Evolutionary conservation across 2,888 invertebrate species (phyloP).

Genomic region (Phrixothrix hirtus): DNA sequence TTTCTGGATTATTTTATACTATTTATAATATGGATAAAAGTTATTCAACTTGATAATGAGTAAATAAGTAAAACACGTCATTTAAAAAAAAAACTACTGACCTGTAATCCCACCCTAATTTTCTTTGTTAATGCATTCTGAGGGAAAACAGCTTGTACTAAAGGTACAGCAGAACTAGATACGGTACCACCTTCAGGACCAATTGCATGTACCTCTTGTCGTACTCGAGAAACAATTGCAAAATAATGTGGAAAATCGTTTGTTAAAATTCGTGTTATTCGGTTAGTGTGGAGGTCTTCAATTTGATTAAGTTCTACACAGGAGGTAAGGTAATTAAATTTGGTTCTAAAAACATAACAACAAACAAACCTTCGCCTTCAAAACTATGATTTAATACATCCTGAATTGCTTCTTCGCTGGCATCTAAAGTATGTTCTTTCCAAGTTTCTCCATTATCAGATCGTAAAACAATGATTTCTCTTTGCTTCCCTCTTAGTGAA

Average conservation of each 20-base stretch:
- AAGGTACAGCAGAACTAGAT: slow-evolving; percentile 90
- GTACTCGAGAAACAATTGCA: slow-evolving; percentile 90
- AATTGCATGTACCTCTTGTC: slow-evolving; percentile 96
- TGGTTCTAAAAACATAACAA: background rate
- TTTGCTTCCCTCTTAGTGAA: slow-evolving; percentile 87
- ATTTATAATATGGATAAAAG: too few species aligned
- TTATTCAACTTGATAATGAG: too few species aligned
- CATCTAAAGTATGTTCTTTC: slow-evolving; percentile 91
- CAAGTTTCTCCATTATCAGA: slow-evolving; percentile 98
- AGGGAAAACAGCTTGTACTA: slow-evolving; percentile 85
- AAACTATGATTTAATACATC: slow-evolving; percentile 92
- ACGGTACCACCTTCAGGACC: slow-evolving; percentile 98
- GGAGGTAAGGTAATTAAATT: slow-evolving; percentile 3
- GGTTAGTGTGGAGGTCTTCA: slow-evolving; percentile 83
- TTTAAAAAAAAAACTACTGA: too few species aligned
- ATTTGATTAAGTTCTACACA: slow-evolving; percentile 71
- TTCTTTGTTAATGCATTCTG: slow-evolving; percentile 97
- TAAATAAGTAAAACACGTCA: too few species aligned
- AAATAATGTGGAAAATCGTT: slow-evolving; percentile 98
- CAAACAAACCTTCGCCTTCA: slow-evolving; percentile 71
- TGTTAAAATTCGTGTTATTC: slow-evolving; percentile 92
- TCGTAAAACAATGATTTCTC: slow-evolving; percentile 93
- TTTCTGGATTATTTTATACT: too few species aligned
- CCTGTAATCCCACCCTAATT: slow-evolving; percentile 96
- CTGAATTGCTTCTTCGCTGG: slow-evolving; percentile 84